phyloP scores from a whole-genome alignment of 1,140 invertebrate species.

The Drosophila subobscura region DNA sequence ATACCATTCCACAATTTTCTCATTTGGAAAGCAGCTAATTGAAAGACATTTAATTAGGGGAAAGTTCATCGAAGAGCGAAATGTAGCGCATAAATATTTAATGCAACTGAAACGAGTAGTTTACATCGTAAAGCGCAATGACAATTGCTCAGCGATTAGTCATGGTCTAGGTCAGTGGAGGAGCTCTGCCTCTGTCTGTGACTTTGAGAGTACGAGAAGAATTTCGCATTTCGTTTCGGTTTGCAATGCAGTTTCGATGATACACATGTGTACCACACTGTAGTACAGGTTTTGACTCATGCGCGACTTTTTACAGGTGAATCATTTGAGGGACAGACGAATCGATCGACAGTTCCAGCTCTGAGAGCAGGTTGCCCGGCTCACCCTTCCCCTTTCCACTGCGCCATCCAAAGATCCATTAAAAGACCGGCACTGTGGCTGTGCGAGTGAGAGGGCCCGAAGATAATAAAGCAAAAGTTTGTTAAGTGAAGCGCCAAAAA shows the following conservation, averaged over 20 bases:
- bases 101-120: background rate
- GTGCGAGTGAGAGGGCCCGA: slow-evolving; percentile 14
- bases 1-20: slow-evolving; percentile 10
- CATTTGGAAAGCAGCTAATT: slow-evolving; percentile 30
- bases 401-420: slow-evolving; percentile 7
- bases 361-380: slow-evolving; percentile 17
- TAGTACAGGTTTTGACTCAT: slow-evolving; percentile 27
- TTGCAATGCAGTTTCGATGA: slow-evolving; percentile 24
- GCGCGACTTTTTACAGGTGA: slow-evolving; percentile 30
- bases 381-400: slow-evolving; percentile 4
- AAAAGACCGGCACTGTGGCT: slow-evolving; percentile 24
- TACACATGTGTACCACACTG: too few species aligned
- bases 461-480: slow-evolving; percentile 69
- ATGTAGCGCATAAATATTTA: slow-evolving; percentile 4
- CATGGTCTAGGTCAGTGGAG: slow-evolving; percentile 31
- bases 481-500: slow-evolving; percentile 31
- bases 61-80: slow-evolving; percentile 35
- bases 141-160: slow-evolving; percentile 3
- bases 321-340: slow-evolving; percentile 31
- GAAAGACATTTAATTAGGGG: slow-evolving; percentile 35
- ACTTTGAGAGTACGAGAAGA: too few species aligned
- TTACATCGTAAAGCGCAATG: background rate
- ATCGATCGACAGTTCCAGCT: slow-evolving; percentile 30
- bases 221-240: slow-evolving; percentile 13
- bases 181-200: background rate